Conservation (phyloP, 2,797 vertebrate species). For the Galago senegalensis region DNA sequence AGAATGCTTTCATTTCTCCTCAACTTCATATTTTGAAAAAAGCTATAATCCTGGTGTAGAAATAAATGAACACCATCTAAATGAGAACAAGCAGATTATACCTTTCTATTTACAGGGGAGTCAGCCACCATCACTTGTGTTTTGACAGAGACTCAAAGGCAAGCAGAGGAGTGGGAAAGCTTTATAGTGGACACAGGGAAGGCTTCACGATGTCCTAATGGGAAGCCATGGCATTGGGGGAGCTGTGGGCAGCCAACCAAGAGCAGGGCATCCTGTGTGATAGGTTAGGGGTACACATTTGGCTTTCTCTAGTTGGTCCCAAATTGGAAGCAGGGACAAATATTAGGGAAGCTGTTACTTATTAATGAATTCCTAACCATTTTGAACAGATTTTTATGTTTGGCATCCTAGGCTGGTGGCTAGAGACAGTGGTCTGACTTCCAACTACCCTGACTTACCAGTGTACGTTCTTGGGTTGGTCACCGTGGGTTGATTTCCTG, state of each 20-base stretch:
- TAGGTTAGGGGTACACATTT: neutral
- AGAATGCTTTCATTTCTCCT: neutral
- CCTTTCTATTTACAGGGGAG: neutral
- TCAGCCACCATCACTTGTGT: neutral
- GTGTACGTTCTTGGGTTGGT: neutral
- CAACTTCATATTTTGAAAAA: slow-evolving; percentile 19
- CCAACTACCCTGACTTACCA: neutral
- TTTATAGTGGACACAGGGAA: neutral
- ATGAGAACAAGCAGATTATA: neutral
- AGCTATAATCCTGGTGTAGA: slow-evolving; percentile 1
- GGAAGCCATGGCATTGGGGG: neutral
- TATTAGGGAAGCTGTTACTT: neutral
- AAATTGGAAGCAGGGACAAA: neutral
- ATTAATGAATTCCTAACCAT: neutral
- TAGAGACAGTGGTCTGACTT: neutral
- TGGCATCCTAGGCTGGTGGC: neutral
- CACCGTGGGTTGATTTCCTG: neutral
- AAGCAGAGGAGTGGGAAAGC: neutral
- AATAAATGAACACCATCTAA: neutral
- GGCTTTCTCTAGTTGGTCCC: neutral
- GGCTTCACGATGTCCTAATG: neutral
- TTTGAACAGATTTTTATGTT: neutral
- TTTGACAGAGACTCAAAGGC: neutral
- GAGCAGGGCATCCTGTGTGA: neutral
- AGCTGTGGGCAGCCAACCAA: neutral